Percentiles rank a stretch among this genome's conserved stretches.
These are phyloP conservation scores for Oligia fasciuncula DNA, from an alignment of 2,888 invertebrate species.

Conservation along the genomic window DNA sequence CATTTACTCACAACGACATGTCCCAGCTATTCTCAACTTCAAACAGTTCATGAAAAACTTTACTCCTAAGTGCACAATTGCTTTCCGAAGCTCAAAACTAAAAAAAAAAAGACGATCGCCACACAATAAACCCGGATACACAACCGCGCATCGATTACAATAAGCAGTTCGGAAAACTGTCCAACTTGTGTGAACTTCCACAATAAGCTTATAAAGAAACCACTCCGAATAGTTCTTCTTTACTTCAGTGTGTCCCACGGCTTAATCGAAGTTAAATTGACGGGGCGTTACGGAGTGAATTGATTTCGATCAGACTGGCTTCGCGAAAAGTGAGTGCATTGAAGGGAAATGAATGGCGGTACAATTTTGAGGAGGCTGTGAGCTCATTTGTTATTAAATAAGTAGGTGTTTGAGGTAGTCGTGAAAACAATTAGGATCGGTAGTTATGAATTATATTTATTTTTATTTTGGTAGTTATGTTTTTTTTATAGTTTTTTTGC, in stretches of 20 bases:
- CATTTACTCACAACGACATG: neutral
- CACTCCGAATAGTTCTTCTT: constrained; percentile 65
- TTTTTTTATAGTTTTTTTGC: neutral
- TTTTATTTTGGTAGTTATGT: too few relatives aligned
- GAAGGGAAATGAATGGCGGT: constrained; percentile 42
- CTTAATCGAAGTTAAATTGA: constrained; percentile 82
- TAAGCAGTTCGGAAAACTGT: constrained; percentile 46
- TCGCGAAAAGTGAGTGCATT: constrained; percentile 37
- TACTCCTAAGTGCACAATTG: neutral
- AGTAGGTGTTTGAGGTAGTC: neutral
- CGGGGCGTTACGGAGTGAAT: constrained; percentile 70
- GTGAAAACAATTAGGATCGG: neutral
- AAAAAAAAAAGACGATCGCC: constrained; percentile 43
- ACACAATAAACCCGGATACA: constrained; percentile 48
- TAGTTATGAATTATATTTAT: neutral
- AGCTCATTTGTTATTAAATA: neutral
- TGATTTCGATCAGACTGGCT: constrained; percentile 67
- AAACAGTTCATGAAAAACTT: constrained; percentile 29
- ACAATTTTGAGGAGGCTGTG: constrained; percentile 14
- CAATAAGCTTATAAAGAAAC: constrained; percentile 56
- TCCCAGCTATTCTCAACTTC: neutral
- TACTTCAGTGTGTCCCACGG: constrained; percentile 69
- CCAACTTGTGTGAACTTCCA: constrained; percentile 58
- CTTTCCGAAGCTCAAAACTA: neutral
- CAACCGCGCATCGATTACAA: constrained; percentile 52